Evolutionary conservation across 2,797 vertebrate genomes (phyloP), one percentile per base, ranked within the genome.

Genomic region (Fratercula arctica): DNA sequence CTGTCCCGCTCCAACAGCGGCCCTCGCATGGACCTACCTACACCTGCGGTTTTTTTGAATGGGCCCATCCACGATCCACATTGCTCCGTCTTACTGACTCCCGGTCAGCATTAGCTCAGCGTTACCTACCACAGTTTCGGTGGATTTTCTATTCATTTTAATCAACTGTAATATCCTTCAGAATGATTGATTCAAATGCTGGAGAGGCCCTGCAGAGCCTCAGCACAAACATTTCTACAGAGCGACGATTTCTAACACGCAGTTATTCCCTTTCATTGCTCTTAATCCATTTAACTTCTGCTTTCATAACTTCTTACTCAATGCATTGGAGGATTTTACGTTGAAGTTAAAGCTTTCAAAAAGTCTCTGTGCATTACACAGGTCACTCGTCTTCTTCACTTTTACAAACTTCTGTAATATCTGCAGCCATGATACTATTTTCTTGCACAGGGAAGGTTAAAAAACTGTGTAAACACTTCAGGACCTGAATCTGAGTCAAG

Each of bases 241-340:
- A 21, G 63, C 3, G 7, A 61, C 31, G 70, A 78, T 84, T 92
- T 84, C 91, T 54, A 72, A 8, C 64, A 11, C 6, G n/a, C 75
- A 63, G 76, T 48, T 72, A 74, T 66, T 95, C 87, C 91, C 85
- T 91, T 80, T 84, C 85, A 64, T 48, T 60, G 88, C 83, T 93
- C 93, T 88, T 93, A 87, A 95, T 90, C 87, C 79, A 84, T 86
- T 91, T 93, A 94, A 85, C 82, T 94, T 60, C 76, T 83, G 82
- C 76, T 95, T 83, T 82, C 63, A 18, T 31, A 69, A 35, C 28
- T 59, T 79, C 74, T 81, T 41, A 45, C 67, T 73, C 59, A 69
- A 54, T 31, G 41, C 76, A 11, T 24, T 6, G 60, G 72, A 82
- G 90, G 82, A n/a, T 67, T 92, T 82, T 63, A 68, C 13, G 2